A percentile compares a stretch with the other conserved stretches of the same genome.
These are phyloP conservation scores for Tachina fera DNA, from an alignment of 2,888 invertebrate genomes.

Conservation along the genomic window DNA sequence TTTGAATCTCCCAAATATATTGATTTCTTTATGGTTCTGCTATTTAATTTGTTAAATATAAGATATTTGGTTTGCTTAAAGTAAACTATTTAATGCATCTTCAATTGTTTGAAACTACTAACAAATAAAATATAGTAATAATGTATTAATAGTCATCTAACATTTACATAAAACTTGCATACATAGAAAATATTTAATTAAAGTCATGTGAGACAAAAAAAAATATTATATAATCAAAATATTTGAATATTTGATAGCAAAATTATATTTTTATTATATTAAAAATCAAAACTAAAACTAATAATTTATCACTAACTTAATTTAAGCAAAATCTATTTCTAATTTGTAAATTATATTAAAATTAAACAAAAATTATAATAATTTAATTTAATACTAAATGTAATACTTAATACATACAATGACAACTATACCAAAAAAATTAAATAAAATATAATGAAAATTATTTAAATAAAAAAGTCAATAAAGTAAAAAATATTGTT, in stretches of 20 bases:
- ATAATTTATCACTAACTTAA: constrained; percentile 25
- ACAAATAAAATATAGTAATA: not conserved
- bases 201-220: not conserved
- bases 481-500: constrained; percentile 57
- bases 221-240: constrained; percentile 45
- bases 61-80: not conserved
- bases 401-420: constrained; percentile 72
- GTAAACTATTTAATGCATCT: constrained; percentile 48
- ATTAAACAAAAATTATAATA: constrained; percentile 69
- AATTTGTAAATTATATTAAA: constrained; percentile 68
- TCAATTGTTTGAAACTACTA: constrained; percentile 28
- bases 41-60: too few relatives aligned
- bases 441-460: constrained; percentile 34
- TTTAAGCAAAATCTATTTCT: constrained; percentile 61
- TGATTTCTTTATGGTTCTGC: too few relatives aligned
- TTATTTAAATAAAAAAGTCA: constrained; percentile 31
- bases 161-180: not conserved
- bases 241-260: constrained; percentile 59
- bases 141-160: not conserved
- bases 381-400: constrained; percentile 71
- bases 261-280: constrained; percentile 65
- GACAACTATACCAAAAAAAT: constrained; percentile 51
- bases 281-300: not conserved
- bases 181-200: constrained; percentile 31
- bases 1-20: too few relatives aligned